A percentile compares a stretch with the other conserved stretches of the same genome.
Evolutionary conservation across 2,888 invertebrate genomes (phyloP).

Genomic region (Heliconius sara): DNA sequence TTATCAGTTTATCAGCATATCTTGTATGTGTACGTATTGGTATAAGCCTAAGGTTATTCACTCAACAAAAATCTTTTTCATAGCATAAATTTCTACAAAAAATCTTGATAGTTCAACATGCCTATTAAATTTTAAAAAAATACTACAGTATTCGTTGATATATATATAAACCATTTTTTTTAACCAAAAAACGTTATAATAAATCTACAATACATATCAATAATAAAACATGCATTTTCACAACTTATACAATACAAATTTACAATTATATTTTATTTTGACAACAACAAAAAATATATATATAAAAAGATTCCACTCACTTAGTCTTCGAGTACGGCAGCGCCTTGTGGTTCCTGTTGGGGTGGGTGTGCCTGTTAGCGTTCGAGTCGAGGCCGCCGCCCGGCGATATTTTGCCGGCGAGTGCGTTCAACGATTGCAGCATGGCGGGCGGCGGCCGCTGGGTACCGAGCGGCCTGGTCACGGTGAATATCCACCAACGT

Average conservation of each 20-base stretch:
- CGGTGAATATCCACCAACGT: slow-evolving; percentile 74
- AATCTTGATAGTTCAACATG: background rate
- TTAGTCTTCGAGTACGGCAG: slow-evolving; percentile 81
- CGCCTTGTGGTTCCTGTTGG: slow-evolving; percentile 80
- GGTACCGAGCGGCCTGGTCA: slow-evolving; percentile 76
- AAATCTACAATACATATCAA: background rate
- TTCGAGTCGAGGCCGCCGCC: slow-evolving; percentile 88
- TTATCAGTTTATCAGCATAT: slow-evolving; percentile 12
- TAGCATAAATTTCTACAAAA: background rate
- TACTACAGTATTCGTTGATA: background rate
- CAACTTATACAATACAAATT: background rate
- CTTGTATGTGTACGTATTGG: background rate
- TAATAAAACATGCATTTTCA: background rate
- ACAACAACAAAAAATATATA: background rate
- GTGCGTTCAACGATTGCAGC: slow-evolving; percentile 93
- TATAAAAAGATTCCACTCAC: slow-evolving; percentile 64
- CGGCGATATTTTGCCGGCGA: slow-evolving; percentile 95
- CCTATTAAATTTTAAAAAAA: too few species aligned
- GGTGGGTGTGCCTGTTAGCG: slow-evolving; percentile 86
- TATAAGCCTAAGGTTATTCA: background rate
- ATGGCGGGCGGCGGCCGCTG: slow-evolving; percentile 86
- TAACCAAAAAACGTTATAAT: background rate
- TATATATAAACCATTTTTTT: background rate
- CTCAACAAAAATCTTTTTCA: background rate
- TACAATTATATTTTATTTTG: background rate